Evolutionary conservation across 2,888 invertebrate species (phyloP).

Genomic region (Pedicia rivosa): DNA sequence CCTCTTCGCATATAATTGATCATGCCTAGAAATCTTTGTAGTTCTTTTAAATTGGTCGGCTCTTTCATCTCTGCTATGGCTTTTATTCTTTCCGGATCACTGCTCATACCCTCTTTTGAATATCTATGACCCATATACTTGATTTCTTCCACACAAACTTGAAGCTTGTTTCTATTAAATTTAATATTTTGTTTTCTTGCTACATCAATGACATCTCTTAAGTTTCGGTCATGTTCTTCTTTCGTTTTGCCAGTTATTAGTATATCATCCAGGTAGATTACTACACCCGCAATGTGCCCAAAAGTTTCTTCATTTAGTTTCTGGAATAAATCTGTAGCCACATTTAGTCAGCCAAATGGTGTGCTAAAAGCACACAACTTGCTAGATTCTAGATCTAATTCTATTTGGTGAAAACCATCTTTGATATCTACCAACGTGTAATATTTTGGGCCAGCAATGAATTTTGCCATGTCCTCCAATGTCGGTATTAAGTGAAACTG

Average conservation of each 20-base stretch:
- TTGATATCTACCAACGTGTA: constrained; percentile 7
- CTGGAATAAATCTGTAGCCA: constrained; percentile 11
- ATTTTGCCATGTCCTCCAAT: constrained; percentile 5
- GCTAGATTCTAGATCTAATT: constrained; percentile 7
- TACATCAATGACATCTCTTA: constrained; percentile 9
- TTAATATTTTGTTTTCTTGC: constrained; percentile 10
- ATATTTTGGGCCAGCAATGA: not conserved
- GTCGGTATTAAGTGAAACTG: constrained; percentile 7
- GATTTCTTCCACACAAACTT: constrained; percentile 5
- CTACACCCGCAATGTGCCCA: not conserved
- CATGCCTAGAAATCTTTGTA: constrained; percentile 11
- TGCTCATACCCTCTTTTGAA: constrained; percentile 4
- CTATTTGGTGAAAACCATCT: constrained; percentile 11
- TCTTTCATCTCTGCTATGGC: constrained; percentile 9
- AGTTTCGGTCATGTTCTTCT: constrained; percentile 9
- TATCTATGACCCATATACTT: constrained; percentile 9
- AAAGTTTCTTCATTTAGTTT: constrained; percentile 10
- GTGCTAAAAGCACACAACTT: constrained; percentile 10
- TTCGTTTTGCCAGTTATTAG: constrained; percentile 9
- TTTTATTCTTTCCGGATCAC: constrained; percentile 7
- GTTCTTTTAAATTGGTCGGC: constrained; percentile 8
- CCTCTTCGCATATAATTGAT: constrained; percentile 11
- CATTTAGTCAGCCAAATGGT: constrained; percentile 8
- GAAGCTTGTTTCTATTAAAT: constrained; percentile 9
- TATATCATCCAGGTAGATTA: not conserved